These are phyloP conservation scores for Ptychochromis oligacanthus DNA, from an alignment of 2,113 vertebrate species.

Conservation along the genomic window DNA sequence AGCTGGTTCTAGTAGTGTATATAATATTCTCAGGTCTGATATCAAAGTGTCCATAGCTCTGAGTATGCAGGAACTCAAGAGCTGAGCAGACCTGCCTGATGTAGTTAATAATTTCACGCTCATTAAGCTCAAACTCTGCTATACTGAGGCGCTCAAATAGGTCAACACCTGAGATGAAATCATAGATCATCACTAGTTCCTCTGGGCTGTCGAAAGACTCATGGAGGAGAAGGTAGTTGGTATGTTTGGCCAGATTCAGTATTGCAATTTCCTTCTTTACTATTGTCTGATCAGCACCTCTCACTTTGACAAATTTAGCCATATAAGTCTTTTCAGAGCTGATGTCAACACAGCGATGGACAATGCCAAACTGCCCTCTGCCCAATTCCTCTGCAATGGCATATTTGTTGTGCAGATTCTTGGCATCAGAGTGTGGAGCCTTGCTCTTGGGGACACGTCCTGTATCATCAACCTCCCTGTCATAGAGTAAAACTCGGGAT, in stretches of 20 bases:
- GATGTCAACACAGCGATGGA: slow-evolving; percentile 91
- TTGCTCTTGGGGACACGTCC: slow-evolving; percentile 83
- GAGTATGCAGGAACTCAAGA: slow-evolving; percentile 89
- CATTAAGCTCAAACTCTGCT: slow-evolving; percentile 91
- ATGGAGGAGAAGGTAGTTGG: slow-evolving; percentile 89
- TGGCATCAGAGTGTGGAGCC: slow-evolving; percentile 87
- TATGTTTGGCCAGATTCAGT: slow-evolving; percentile 89
- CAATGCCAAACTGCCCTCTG: slow-evolving; percentile 94
- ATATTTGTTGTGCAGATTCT: slow-evolving; percentile 92
- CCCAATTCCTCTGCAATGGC: slow-evolving; percentile 97
- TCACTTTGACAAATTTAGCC: slow-evolving; percentile 98
- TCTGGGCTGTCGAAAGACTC: slow-evolving; percentile 97
- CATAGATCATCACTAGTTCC: slow-evolving; percentile 96
- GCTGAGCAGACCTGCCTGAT: slow-evolving; percentile 91
- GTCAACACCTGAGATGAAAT: slow-evolving; percentile 95
- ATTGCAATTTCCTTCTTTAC: slow-evolving; percentile 98
- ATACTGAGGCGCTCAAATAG: slow-evolving; percentile 93
- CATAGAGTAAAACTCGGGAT: slow-evolving; percentile 92
- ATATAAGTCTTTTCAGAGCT: slow-evolving; percentile 94
- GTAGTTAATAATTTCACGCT: slow-evolving; percentile 90
- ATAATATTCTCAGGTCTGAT: slow-evolving; percentile 97
- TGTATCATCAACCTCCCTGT: slow-evolving; percentile 93
- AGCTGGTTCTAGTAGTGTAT: slow-evolving; percentile 91
- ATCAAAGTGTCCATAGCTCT: slow-evolving; percentile 94
- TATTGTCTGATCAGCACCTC: slow-evolving; percentile 93